Evolutionary conservation across 2,113 vertebrate genomes (phyloP), one percentile per base, ranked within the genome.

Genomic region (Papio anubis): DNA sequence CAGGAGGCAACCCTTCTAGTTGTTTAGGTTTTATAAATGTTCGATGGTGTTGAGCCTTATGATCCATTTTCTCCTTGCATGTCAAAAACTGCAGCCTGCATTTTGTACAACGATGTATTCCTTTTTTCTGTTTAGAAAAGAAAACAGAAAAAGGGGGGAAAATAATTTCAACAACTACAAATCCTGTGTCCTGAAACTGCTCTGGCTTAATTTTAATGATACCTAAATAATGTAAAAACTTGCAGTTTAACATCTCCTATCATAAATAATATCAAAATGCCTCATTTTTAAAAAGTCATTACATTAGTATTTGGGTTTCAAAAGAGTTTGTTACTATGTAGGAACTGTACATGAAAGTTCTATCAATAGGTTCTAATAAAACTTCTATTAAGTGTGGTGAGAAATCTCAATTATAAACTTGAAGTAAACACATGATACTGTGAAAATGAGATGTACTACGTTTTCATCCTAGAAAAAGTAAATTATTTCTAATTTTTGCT

Each of bases 61-160:
- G 99, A 96, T 99, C 99, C 97, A 99, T 97, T 99, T 99, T 99
- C 96, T 99, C 99, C 98, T 99, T 99, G 98, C 99, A 99, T 2
- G 99, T 99, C 97, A 99, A 99, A 98, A 99, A 99, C 7, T 99
- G 99, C 70, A 99, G 98, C 73, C 99, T 98, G 98, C 99, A 99
- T 97, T 99, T 99, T 75, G 99, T 99, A 97, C 99, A 99, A 92
- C 99, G 99, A 98, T 99, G 99, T 97, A 99, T 99, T 94, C 99
- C 99, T 98, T 99, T 99, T 99, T 99, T 99, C 99, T 99, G 94
- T 97, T 84, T 32, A 95, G 35, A 21, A 96, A 98, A 92, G 30
- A 96, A 96, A 97, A 93, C 27, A 97, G 57, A 23, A 97, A 13
- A 97, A 83, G 30, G 6, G 23, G 52, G 21, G 73, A 86, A 97